phyloP scores from a whole-genome alignment of 2,113 vertebrate species.

The Chloroceryle aenea region DNA sequence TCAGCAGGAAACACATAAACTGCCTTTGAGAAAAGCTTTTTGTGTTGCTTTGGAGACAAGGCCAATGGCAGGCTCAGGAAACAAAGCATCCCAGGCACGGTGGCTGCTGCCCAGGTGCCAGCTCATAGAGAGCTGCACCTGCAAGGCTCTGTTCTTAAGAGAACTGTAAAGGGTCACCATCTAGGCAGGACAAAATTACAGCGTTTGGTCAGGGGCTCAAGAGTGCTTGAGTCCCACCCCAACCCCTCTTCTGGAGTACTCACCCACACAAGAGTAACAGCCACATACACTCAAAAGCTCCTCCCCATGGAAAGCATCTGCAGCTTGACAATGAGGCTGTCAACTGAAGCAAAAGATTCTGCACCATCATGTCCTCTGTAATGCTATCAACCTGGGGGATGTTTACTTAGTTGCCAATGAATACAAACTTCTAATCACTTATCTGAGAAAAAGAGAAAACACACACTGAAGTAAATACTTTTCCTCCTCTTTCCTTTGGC shows the following conservation, averaged over 20 bases:
- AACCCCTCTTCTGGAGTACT: not conserved
- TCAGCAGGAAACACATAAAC: not conserved
- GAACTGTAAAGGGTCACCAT: not conserved
- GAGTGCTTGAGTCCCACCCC: not conserved
- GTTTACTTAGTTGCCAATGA: not conserved
- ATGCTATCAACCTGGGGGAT: not conserved
- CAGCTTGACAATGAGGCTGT: not conserved
- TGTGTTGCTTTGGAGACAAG: too few species aligned
- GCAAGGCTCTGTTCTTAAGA: not conserved
- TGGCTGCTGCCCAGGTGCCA: not conserved
- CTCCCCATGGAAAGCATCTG: not conserved
- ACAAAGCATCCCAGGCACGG: not conserved
- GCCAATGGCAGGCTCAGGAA: not conserved
- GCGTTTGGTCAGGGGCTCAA: too few species aligned
- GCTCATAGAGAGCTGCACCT: not conserved
- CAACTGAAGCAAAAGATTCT: not conserved
- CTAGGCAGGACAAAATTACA: not conserved
- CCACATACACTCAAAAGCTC: not conserved
- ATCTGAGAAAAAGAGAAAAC: not conserved
- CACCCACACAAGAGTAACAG: not conserved
- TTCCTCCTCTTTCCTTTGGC: not conserved
- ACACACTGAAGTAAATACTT: not conserved
- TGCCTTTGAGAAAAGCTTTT: not conserved
- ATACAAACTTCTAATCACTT: not conserved
- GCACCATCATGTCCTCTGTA: accelerated